These are phyloP conservation scores for Deilephila porcellus DNA, from an alignment of 2,888 invertebrate genomes.

Conservation along the genomic window DNA sequence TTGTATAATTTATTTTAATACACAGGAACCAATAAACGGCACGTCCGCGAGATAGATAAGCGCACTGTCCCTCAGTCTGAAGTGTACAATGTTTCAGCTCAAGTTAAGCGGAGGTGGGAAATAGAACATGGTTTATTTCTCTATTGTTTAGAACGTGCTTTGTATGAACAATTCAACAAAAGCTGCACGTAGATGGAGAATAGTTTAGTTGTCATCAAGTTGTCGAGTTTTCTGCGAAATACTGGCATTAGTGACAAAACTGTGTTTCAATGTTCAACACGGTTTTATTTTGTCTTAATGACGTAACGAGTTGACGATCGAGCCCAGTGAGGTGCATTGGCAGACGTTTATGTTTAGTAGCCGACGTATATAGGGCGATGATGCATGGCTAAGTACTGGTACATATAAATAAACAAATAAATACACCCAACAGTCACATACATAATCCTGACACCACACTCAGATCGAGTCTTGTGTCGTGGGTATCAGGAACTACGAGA, in stretches of 20 bases:
- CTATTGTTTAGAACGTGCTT: conserved; percentile 73
- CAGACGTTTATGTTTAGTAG: background rate
- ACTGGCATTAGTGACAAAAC: conserved; percentile 38
- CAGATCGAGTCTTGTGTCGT: too few relatives aligned
- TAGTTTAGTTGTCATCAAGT: conserved; percentile 58
- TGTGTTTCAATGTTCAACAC: background rate
- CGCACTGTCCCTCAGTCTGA: conserved; percentile 45
- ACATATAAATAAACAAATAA: too few relatives aligned
- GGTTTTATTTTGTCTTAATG: background rate
- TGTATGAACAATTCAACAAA: conserved; percentile 54
- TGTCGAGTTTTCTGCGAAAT: conserved; percentile 64
- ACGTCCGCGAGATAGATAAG: conserved; percentile 50
- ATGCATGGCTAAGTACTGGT: too few relatives aligned
- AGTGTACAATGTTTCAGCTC: conserved; percentile 54
- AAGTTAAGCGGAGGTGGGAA: conserved; percentile 64
- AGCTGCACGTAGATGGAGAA: conserved; percentile 48
- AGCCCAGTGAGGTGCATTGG: background rate
- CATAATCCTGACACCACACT: too few relatives aligned
- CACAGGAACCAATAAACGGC: conserved; percentile 49
- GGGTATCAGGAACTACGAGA: too few relatives aligned
- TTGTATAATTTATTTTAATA: conserved; percentile 40
- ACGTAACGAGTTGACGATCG: background rate
- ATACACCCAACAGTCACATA: too few relatives aligned
- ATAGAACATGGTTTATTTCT: conserved; percentile 73
- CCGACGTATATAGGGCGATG: too few relatives aligned